phyloP scores from a whole-genome alignment of 2,113 vertebrate genomes.

The Phyllostomus discolor region DNA sequence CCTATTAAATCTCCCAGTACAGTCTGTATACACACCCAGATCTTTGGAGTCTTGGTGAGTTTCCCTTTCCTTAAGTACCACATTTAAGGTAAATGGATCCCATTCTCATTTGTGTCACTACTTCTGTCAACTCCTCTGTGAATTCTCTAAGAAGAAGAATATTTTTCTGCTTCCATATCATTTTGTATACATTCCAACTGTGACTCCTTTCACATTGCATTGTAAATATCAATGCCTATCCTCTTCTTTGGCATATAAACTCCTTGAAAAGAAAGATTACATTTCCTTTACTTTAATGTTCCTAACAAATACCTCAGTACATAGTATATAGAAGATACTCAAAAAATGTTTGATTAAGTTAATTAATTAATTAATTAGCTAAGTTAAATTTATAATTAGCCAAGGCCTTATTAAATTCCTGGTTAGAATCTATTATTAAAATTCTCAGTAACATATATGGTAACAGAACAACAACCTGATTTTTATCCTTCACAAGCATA shows the following conservation, averaged over 20 bases:
- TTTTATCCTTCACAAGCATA: neutral
- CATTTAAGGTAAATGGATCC: neutral
- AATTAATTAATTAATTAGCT: neutral
- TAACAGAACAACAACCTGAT: neutral
- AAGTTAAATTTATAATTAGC: neutral
- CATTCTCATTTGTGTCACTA: neutral
- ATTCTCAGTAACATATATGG: neutral
- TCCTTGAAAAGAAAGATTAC: neutral
- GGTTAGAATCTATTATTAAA: neutral
- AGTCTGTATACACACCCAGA: neutral
- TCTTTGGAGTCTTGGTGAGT: neutral
- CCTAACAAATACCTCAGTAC: neutral
- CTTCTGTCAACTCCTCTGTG: neutral
- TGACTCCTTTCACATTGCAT: neutral
- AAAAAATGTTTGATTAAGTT: neutral
- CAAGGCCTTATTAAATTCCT: neutral
- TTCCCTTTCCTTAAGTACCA: neutral
- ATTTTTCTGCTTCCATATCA: neutral
- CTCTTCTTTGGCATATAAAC: neutral
- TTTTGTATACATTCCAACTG: neutral
- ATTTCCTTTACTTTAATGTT: neutral
- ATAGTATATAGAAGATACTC: neutral
- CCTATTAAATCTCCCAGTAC: fast-evolving
- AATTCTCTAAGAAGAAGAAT: neutral
- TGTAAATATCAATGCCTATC: neutral